Percentiles rank a stretch among this genome's conserved stretches.
Conservation (phyloP, 2,113 vertebrate species). For the Raja brachyura region DNA sequence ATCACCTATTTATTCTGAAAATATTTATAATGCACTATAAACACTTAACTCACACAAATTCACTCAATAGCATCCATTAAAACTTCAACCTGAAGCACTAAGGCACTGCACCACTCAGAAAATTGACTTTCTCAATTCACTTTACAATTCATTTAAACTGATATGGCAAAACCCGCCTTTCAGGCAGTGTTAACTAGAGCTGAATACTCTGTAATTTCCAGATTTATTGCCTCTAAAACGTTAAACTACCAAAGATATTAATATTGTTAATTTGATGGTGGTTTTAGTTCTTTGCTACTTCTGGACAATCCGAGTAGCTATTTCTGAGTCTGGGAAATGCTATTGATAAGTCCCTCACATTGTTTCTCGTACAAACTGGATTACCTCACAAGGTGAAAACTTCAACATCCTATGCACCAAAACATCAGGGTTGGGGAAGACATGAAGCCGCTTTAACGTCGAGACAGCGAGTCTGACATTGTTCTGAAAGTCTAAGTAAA, state of each 20-base stretch:
- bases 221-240: slow-evolving; percentile 1
- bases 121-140: slow-evolving; percentile 38
- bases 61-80: slow-evolving; percentile 37
- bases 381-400: neutral
- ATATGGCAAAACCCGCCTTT: slow-evolving; percentile 28
- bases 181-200: slow-evolving; percentile 23
- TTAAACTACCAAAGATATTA: neutral
- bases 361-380: neutral
- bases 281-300: neutral
- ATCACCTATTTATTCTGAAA: slow-evolving; percentile 37
- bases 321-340: neutral
- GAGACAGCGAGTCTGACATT: too few relatives aligned
- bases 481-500: neutral
- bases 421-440: neutral
- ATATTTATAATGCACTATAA: slow-evolving; percentile 39
- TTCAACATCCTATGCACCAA: neutral
- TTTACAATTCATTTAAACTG: slow-evolving; percentile 35
- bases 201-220: slow-evolving; percentile 31
- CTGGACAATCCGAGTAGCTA: neutral
- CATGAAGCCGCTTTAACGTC: too few relatives aligned
- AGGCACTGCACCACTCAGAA: slow-evolving; percentile 26
- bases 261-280: slow-evolving; percentile 26
- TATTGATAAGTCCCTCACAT: neutral
- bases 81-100: slow-evolving; percentile 35
- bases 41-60: slow-evolving; percentile 39